These are phyloP conservation scores for Dendrolimus pini DNA, from an alignment of 2,888 invertebrate species.

Conservation along the genomic window DNA sequence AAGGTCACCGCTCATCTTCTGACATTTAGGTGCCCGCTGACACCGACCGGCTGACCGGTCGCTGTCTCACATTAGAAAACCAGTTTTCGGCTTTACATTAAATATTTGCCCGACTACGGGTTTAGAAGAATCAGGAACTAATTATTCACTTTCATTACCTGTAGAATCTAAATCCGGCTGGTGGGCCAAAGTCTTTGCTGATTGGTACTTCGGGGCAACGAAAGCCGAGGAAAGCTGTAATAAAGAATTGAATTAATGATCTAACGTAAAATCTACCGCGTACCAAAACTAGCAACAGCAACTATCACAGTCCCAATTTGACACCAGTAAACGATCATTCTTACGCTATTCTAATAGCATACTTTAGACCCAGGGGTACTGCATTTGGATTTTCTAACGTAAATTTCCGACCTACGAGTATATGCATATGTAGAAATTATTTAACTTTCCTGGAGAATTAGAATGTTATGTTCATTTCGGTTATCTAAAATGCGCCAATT, in stretches of 20 bases:
- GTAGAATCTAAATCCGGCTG: conserved; percentile 64
- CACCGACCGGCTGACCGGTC: conserved; percentile 47
- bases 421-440: no score
- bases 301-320: no score
- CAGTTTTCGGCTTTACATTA: conserved; percentile 35
- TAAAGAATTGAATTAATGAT: neutral
- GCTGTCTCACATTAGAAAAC: conserved; percentile 47
- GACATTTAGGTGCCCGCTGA: conserved; percentile 54
- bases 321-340: no score
- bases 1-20: conserved; percentile 60
- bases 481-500: no score
- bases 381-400: no score
- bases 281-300: no score
- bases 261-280: no score
- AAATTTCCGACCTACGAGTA: no score
- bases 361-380: no score
- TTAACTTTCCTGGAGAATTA: no score
- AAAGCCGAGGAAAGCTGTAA: conserved; percentile 86
- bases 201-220: conserved; percentile 81
- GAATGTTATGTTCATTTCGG: no score
- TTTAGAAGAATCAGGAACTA: neutral
- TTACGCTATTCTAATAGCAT: no score
- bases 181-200: conserved; percentile 55
- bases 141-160: conserved; percentile 34
- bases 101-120: neutral